Percentiles rank a stretch among this genome's conserved stretches.
Conservation (phyloP, 2,888 invertebrate genomes). For the Eupithecia inturbata region DNA sequence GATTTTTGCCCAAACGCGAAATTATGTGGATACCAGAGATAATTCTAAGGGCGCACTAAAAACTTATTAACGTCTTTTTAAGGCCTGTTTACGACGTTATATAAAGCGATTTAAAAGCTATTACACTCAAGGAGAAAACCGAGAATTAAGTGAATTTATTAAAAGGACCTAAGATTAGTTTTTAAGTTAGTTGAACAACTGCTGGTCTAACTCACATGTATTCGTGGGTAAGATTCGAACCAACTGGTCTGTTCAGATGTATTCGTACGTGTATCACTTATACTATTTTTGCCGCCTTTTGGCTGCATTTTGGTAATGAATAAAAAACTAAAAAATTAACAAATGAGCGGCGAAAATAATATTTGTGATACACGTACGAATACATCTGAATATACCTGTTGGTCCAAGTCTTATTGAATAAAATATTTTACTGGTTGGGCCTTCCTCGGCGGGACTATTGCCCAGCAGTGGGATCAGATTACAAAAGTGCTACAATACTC, state of each 20-base stretch:
- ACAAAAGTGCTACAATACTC: not conserved
- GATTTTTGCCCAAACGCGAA: conserved; percentile 52
- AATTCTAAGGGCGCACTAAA: conserved; percentile 55
- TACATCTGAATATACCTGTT: not conserved
- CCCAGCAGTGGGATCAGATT: too few species aligned
- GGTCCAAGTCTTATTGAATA: too few species aligned
- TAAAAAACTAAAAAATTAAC: too few species aligned
- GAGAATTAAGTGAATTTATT: not conserved
- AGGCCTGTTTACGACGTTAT: conserved; percentile 55
- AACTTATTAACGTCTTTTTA: conserved; percentile 58
- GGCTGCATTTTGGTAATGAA: too few species aligned
- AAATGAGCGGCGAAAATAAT: not conserved
- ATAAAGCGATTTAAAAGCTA: conserved; percentile 48
- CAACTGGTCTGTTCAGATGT: not conserved
- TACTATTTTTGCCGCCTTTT: too few species aligned
- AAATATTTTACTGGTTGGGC: too few species aligned
- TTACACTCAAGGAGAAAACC: conserved; percentile 29
- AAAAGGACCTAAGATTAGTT: not conserved
- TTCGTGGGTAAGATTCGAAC: too few species aligned
- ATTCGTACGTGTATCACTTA: not conserved
- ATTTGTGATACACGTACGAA: not conserved
- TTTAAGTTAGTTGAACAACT: not conserved
- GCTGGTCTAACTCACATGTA: too few species aligned
- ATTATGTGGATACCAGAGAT: conserved; percentile 56
- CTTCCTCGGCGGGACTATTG: too few species aligned